Percentiles rank a stretch among this genome's conserved stretches.
Conservation (phyloP, 2,888 invertebrate species). For the Chouioia cunea region DNA sequence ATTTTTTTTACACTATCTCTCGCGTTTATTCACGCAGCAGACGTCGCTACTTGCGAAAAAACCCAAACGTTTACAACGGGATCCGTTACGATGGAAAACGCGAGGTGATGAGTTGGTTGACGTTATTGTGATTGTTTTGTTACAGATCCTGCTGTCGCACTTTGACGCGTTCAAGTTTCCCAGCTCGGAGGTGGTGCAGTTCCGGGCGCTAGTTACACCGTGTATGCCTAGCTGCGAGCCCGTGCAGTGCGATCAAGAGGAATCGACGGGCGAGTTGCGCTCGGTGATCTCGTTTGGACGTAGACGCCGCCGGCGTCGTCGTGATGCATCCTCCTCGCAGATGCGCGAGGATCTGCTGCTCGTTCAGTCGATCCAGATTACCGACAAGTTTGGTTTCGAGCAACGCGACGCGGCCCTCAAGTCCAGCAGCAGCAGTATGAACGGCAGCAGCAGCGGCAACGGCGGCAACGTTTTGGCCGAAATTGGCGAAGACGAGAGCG, state of each 20-base stretch:
- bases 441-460: conserved; percentile 53
- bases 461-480: conserved; percentile 50
- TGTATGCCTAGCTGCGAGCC: conserved; percentile 95
- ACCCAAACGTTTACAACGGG: too few species aligned
- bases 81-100: too few species aligned
- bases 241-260: conserved; percentile 88
- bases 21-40: too few species aligned
- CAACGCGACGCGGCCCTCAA: conserved; percentile 53
- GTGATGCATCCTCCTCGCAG: conserved; percentile 70
- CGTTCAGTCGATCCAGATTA: conserved; percentile 92
- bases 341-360: conserved; percentile 85
- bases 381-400: conserved; percentile 91
- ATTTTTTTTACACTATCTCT: too few species aligned
- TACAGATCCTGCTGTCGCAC: conserved; percentile 86
- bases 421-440: background rate
- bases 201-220: conserved; percentile 94
- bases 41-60: too few species aligned
- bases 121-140: too few species aligned
- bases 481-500: conserved; percentile 60
- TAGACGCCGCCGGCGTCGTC: conserved; percentile 77
- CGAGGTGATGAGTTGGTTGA: too few species aligned
- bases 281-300: conserved; percentile 88
- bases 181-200: conserved; percentile 93
- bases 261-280: conserved; percentile 85
- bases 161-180: conserved; percentile 98